Conservation (phyloP, 2,888 invertebrate genomes). For the Bombylius major region DNA sequence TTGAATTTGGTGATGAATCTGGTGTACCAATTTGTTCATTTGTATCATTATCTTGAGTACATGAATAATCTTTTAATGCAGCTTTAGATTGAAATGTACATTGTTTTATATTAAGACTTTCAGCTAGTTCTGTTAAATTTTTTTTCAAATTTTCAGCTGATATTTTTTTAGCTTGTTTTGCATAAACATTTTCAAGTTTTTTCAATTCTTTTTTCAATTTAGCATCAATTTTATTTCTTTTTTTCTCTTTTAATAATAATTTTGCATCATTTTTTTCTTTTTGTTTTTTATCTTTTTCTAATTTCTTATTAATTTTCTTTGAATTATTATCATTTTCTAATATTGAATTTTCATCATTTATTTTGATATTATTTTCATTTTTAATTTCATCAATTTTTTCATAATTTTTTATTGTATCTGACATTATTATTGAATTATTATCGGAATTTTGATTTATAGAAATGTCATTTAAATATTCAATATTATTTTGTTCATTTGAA, state of each 20-base stretch:
- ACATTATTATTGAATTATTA: not conserved
- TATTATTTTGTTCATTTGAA: not conserved
- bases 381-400: not conserved
- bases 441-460: too few relatives aligned
- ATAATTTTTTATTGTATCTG: not conserved
- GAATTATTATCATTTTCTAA: not conserved
- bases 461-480: not conserved
- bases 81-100: conserved; percentile 3
- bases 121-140: not conserved
- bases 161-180: not conserved
- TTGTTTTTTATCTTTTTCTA: not conserved
- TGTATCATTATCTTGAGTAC: not conserved
- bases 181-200: not conserved
- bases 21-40: not conserved
- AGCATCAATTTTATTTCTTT: not conserved
- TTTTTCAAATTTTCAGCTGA: not conserved
- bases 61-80: conserved; percentile 4
- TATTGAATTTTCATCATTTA: not conserved
- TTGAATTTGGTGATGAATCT: not conserved
- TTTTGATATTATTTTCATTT: not conserved
- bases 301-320: not conserved
- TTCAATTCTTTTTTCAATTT: not conserved
- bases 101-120: not conserved
- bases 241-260: not conserved
- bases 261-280: not conserved